Percentiles rank a stretch among this genome's conserved stretches.
phyloP scores from a whole-genome alignment of 2,797 vertebrate species.

The Geotrypetes seraphini region DNA sequence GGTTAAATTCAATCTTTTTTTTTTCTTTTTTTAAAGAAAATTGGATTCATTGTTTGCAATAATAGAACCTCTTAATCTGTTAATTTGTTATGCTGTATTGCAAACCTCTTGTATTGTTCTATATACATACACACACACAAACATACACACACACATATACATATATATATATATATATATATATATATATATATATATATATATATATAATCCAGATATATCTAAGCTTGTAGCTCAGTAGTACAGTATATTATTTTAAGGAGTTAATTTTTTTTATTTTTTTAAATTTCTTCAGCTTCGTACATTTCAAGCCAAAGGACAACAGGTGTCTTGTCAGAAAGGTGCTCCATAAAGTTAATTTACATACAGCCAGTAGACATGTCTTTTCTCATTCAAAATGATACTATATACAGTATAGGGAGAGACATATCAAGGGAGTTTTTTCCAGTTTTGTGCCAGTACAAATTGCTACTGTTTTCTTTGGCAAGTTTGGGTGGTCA shows the following conservation, averaged over 20 bases:
- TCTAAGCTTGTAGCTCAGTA: slow-evolving; percentile 30
- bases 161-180: no score
- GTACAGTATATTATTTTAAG: slow-evolving; percentile 21
- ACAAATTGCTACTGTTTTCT: no score
- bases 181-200: no score
- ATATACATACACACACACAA: no score
- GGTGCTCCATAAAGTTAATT: background rate
- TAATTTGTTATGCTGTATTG: slow-evolving; percentile 46
- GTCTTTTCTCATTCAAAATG: no score
- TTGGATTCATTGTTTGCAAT: slow-evolving; percentile 66
- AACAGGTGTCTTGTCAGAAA: slow-evolving; percentile 4
- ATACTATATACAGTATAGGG: no score
- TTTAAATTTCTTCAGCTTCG: slow-evolving; percentile 2
- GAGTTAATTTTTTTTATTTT: slow-evolving; percentile 19
- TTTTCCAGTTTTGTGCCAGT: no score
- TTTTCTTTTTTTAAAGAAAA: slow-evolving; percentile 69
- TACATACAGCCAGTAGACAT: no score
- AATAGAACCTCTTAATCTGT: slow-evolving; percentile 60
- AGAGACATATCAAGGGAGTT: no score
- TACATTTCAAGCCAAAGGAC: slow-evolving; percentile 6
- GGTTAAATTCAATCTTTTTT: slow-evolving; percentile 76
- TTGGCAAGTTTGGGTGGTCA: no score
- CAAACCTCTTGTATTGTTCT: slow-evolving; percentile 34
- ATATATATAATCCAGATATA: slow-evolving; percentile 29
- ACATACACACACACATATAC: no score